Percentiles rank a stretch among this genome's conserved stretches.
phyloP scores from a whole-genome alignment of 2,888 invertebrate genomes.

The Schrankia costaestrigalis region DNA sequence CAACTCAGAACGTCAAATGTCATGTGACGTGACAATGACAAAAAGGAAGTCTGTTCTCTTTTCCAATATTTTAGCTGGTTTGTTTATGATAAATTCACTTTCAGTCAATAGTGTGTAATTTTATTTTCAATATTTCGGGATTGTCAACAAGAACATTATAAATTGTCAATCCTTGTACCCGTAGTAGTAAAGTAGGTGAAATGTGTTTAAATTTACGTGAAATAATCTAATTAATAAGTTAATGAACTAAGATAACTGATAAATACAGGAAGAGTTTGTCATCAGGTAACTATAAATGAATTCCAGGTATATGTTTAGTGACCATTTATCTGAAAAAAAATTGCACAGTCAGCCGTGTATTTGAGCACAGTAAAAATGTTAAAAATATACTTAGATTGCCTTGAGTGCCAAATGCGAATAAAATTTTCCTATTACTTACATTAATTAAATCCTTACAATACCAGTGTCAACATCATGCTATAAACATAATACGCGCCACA shows the following conservation, averaged over 20 bases:
- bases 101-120: too few relatives aligned
- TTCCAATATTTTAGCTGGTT: too few relatives aligned
- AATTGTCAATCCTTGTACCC: conserved; percentile 19
- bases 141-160: conserved; percentile 16
- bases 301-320: background rate
- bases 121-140: too few relatives aligned
- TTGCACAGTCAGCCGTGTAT: conserved; percentile 36
- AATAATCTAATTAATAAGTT: conserved; percentile 42
- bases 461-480: too few relatives aligned
- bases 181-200: conserved; percentile 28
- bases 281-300: conserved; percentile 25
- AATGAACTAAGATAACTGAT: conserved; percentile 39
- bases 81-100: too few relatives aligned
- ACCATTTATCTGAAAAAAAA: conserved; percentile 12
- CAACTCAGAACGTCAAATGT: conserved; percentile 27
- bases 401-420: conserved; percentile 15
- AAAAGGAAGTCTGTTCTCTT: conserved; percentile 25
- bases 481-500: too few relatives aligned
- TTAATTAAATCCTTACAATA: too few relatives aligned
- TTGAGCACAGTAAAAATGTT: conserved; percentile 20
- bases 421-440: conserved; percentile 1
- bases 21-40: conserved; percentile 45
- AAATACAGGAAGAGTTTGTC: conserved; percentile 20
- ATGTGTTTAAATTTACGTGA: conserved; percentile 31
- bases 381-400: conserved; percentile 40